Evolutionary conservation across 2,888 invertebrate genomes (phyloP).

Genomic region (Hemistola chrysoprasaria): DNA sequence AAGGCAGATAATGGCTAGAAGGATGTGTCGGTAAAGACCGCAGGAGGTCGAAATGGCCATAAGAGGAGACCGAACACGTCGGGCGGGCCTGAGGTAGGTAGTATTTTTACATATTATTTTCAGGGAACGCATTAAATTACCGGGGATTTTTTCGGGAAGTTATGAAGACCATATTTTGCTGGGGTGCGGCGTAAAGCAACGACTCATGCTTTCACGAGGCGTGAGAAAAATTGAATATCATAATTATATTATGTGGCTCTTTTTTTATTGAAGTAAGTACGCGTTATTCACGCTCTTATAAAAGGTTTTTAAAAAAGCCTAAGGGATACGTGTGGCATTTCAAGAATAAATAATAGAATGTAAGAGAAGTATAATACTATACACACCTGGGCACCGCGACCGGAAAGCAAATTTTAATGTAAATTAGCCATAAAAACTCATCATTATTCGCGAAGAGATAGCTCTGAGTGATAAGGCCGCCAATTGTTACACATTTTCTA

Average conservation of each 20-base stretch:
- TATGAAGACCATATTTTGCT: conserved; percentile 73
- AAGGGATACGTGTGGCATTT: conserved; percentile 38
- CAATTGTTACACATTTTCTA: too few species aligned
- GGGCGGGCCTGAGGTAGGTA: conserved; percentile 48
- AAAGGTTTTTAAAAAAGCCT: conserved; percentile 36
- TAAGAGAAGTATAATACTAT: too few species aligned
- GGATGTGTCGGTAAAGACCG: conserved; percentile 67
- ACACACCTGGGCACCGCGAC: too few species aligned
- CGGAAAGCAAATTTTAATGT: too few species aligned
- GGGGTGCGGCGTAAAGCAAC: conserved; percentile 61
- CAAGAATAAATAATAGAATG: too few species aligned
- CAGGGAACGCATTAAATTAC: conserved; percentile 70
- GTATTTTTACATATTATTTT: conserved; percentile 77
- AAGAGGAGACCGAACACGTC: conserved; percentile 56
- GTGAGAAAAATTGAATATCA: conserved; percentile 48
- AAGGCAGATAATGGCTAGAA: conserved; percentile 65
- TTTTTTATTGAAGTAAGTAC: conserved; percentile 50
- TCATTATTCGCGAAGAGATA: too few species aligned
- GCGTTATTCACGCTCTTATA: conserved; percentile 38
- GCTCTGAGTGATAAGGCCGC: too few species aligned
- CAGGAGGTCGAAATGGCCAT: conserved; percentile 59
- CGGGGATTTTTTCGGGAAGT: conserved; percentile 61
- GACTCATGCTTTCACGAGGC: conserved; percentile 59
- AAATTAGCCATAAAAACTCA: too few species aligned
- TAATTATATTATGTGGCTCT: conserved; percentile 57